A percentile compares a stretch with the other conserved stretches of the same genome.
These are phyloP conservation scores for Microchrysa polita DNA, from an alignment of 2,888 invertebrate genomes.

Conservation along the genomic window DNA sequence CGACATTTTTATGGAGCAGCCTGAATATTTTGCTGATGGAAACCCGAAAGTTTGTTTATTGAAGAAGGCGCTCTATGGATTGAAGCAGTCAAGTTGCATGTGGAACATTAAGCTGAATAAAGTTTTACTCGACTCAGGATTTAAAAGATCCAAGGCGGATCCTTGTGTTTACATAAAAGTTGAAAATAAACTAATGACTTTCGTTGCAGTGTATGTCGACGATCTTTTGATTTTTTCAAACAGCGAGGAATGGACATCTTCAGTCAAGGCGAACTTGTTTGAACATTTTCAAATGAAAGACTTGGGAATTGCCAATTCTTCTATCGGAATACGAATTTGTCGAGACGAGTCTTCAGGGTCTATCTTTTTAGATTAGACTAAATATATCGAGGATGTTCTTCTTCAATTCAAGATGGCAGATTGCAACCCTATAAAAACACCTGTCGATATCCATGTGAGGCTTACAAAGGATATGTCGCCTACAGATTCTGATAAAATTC, in stretches of 20 bases:
- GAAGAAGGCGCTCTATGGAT: neutral
- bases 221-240: no score
- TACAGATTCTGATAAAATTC: neutral
- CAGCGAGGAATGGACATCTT: neutral
- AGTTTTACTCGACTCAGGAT: no score
- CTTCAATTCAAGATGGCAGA: no score
- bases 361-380: neutral
- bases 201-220: no score
- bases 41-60: neutral
- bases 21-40: no score
- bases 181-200: neutral
- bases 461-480: neutral
- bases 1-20: no score
- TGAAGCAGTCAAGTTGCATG: neutral
- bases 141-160: neutral
- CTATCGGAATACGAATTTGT: neutral
- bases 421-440: no score
- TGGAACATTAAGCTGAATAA: no score
- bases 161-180: neutral
- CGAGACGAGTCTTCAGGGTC: neutral
- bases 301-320: neutral
- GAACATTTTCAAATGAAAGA: neutral
- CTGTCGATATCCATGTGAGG: no score
- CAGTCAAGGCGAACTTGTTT: neutral
- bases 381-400: no score